These are phyloP conservation scores for Nomada fabriciana DNA, from an alignment of 2,888 invertebrate species.

Conservation along the genomic window DNA sequence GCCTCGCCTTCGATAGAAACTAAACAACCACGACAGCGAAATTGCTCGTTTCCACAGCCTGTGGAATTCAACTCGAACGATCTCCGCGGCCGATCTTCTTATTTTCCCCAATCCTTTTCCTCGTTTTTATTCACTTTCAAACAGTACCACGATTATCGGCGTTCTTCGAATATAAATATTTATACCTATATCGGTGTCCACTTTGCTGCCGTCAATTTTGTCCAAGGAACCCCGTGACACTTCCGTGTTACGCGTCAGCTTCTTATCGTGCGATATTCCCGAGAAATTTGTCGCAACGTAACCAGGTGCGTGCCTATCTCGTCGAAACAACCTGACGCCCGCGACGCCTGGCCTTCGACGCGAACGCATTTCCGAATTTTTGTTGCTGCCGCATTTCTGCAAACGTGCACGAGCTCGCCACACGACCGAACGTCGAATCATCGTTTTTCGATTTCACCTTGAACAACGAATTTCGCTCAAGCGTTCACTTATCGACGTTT, in stretches of 20 bases:
- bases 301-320: constrained; percentile 10
- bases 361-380: constrained; percentile 59
- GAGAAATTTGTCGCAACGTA: constrained; percentile 7
- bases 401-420: constrained; percentile 28
- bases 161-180: background rate
- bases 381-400: constrained; percentile 57
- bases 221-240: constrained; percentile 8
- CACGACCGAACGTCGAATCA: constrained; percentile 48
- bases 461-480: background rate
- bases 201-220: too few relatives aligned
- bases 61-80: constrained; percentile 12
- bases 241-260: too few relatives aligned
- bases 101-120: background rate
- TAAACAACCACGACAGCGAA: constrained; percentile 14
- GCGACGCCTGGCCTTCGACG: constrained; percentile 11
- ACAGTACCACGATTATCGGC: background rate
- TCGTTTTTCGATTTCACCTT: constrained; percentile 36
- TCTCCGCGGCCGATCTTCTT: constrained; percentile 8
- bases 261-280: constrained; percentile 26
- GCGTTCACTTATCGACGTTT: background rate
- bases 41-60: constrained; percentile 21
- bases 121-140: background rate
- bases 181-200: too few relatives aligned
- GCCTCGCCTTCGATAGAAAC: constrained; percentile 35
- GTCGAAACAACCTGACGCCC: constrained; percentile 51